Conservation (phyloP, 2,888 invertebrate species). For the Halictus ligatus region DNA sequence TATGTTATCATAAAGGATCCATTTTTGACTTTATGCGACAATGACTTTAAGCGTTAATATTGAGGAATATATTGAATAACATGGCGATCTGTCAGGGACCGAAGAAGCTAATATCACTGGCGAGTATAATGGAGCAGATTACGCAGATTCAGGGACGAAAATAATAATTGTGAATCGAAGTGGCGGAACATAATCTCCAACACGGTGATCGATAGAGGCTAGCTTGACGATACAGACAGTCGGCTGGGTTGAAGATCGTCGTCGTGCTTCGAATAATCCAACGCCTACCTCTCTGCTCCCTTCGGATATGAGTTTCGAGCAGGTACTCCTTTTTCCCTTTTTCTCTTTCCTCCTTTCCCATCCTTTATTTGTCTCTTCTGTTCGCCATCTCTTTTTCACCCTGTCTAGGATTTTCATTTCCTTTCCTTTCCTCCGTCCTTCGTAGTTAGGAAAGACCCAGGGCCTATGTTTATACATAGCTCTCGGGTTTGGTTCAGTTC, state of each 20-base stretch:
- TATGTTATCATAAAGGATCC: too few species aligned
- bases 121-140: background rate
- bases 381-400: conserved; percentile 46
- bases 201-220: conserved; percentile 72
- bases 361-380: conserved; percentile 62
- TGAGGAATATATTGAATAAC: background rate
- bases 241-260: conserved; percentile 73
- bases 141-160: conserved; percentile 50
- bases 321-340: conserved; percentile 53
- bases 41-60: background rate
- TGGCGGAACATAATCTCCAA: conserved; percentile 65
- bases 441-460: conserved; percentile 37
- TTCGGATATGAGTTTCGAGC: conserved; percentile 64
- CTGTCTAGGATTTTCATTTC: conserved; percentile 30
- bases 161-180: conserved; percentile 65
- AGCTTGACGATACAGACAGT: conserved; percentile 72
- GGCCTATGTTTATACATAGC: conserved; percentile 67
- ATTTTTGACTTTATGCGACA: too few species aligned
- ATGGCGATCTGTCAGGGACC: background rate
- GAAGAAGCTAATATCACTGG: background rate
- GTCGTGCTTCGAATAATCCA: conserved; percentile 81
- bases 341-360: conserved; percentile 64
- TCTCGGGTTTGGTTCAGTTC: conserved; percentile 43
- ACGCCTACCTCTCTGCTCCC: conserved; percentile 62
- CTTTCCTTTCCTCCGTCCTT: conserved; percentile 22